Percentiles rank a stretch among this genome's conserved stretches.
phyloP scores from a whole-genome alignment of 1,140 invertebrate species.

The Brachionus calyciflorus region DNA sequence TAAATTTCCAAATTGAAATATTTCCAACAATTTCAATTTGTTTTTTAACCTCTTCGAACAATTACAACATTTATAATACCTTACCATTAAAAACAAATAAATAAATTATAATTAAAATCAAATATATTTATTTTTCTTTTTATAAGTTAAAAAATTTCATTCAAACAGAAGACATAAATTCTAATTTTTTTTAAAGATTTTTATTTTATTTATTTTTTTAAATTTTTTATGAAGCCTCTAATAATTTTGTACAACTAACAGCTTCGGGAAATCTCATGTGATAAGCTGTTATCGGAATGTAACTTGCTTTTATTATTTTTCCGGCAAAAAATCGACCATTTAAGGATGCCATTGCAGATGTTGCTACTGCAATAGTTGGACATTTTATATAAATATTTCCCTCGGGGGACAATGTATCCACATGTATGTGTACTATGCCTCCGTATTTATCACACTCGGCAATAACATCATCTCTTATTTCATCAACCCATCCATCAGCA shows the following conservation, averaged over 20 bases:
- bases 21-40: too few relatives aligned
- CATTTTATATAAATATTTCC: slow-evolving; percentile 99
- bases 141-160: too few relatives aligned
- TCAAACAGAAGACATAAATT: too few relatives aligned
- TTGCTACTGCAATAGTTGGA: slow-evolving; percentile 88
- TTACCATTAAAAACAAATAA: too few relatives aligned
- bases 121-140: too few relatives aligned
- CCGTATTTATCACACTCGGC: slow-evolving; percentile 98
- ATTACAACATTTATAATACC: too few relatives aligned
- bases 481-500: slow-evolving; percentile 82
- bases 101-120: too few relatives aligned
- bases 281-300: slow-evolving; percentile 36
- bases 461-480: slow-evolving; percentile 95
- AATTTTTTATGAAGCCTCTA: neutral
- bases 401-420: slow-evolving; percentile 87
- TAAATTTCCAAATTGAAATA: too few relatives aligned
- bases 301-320: slow-evolving; percentile 12
- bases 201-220: too few relatives aligned
- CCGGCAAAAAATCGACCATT: slow-evolving; percentile 87
- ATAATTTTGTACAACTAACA: neutral
- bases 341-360: slow-evolving; percentile 88
- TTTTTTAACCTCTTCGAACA: too few relatives aligned
- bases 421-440: slow-evolving; percentile 91
- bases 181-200: too few relatives aligned
- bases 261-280: slow-evolving; percentile 23